phyloP scores from a whole-genome alignment of 2,113 vertebrate genomes.

The Aspiorhynchus laticeps region DNA sequence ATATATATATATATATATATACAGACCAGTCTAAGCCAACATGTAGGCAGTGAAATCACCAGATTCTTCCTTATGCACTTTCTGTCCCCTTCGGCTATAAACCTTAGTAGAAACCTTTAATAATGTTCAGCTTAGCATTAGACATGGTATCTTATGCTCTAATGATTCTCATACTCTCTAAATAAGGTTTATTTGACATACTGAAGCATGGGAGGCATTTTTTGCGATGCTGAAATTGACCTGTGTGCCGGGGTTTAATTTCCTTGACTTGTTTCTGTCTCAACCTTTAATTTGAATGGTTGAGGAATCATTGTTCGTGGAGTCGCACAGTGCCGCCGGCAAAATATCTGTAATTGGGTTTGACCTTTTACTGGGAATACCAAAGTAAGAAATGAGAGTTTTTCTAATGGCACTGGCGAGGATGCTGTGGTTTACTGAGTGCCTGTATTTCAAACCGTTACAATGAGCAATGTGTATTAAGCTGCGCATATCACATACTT shows the following conservation, averaged over 20 bases:
- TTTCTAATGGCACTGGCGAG: slow-evolving; percentile 78
- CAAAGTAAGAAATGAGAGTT: slow-evolving; percentile 76
- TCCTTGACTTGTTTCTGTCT: slow-evolving; percentile 64
- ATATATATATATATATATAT: background rate
- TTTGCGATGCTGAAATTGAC: slow-evolving; percentile 75
- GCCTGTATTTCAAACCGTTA: background rate
- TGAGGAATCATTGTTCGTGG: slow-evolving; percentile 71
- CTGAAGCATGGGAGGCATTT: slow-evolving; percentile 47
- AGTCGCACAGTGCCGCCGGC: slow-evolving; percentile 76
- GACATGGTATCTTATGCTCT: slow-evolving; percentile 11
- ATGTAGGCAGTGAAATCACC: slow-evolving; percentile 28
- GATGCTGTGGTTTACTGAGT: slow-evolving; percentile 47
- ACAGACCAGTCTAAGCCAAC: background rate
- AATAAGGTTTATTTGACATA: slow-evolving; percentile 43
- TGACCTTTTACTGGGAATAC: slow-evolving; percentile 81
- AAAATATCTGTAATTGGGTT: slow-evolving; percentile 81
- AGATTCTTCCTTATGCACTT: slow-evolving; percentile 11
- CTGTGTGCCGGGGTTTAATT: slow-evolving; percentile 72
- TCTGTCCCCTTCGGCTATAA: background rate
- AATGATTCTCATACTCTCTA: slow-evolving; percentile 40
- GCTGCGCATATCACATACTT: background rate
- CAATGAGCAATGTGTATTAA: slow-evolving; percentile 9
- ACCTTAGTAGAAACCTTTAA: slow-evolving; percentile 21
- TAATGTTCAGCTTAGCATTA: slow-evolving; percentile 42
- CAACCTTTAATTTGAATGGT: slow-evolving; percentile 71